These are phyloP conservation scores for Dryoscopus gambensis DNA, from an alignment of 2,113 vertebrate genomes.

Conservation along the genomic window DNA sequence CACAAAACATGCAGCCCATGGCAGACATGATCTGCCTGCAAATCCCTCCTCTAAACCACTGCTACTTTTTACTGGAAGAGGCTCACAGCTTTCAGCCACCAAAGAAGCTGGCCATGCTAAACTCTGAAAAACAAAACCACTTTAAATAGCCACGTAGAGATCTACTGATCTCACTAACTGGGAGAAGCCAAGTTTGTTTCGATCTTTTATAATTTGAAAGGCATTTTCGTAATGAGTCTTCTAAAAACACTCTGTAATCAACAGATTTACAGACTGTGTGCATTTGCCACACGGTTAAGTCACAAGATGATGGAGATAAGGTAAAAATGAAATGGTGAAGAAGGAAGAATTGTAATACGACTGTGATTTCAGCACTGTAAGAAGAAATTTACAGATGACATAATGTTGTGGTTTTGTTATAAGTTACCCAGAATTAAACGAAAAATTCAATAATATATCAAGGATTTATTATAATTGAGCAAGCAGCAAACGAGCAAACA, in stretches of 20 bases:
- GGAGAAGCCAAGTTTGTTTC: neutral
- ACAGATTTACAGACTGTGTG: neutral
- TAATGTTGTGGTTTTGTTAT: fast-evolving
- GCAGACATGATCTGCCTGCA: neutral
- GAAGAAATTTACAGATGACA: neutral
- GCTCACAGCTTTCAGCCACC: neutral
- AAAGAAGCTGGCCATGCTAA: neutral
- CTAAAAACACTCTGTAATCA: neutral
- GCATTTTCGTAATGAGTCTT: neutral
- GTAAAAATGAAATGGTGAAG: neutral
- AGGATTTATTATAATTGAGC: no score
- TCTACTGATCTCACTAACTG: neutral
- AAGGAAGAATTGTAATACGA: neutral
- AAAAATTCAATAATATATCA: no score
- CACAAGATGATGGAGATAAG: neutral
- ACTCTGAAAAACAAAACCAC: neutral
- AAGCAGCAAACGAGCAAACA: no score
- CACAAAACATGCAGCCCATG: fast-evolving
- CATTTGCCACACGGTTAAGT: neutral
- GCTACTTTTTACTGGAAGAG: neutral
- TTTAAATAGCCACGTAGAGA: neutral
- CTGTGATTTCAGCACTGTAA: neutral
- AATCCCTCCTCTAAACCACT: neutral
- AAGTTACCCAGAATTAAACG: no score
- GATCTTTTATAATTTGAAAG: neutral